Conservation (phyloP, 2,797 vertebrate species). For the Pipistrellus pygmaeus region DNA sequence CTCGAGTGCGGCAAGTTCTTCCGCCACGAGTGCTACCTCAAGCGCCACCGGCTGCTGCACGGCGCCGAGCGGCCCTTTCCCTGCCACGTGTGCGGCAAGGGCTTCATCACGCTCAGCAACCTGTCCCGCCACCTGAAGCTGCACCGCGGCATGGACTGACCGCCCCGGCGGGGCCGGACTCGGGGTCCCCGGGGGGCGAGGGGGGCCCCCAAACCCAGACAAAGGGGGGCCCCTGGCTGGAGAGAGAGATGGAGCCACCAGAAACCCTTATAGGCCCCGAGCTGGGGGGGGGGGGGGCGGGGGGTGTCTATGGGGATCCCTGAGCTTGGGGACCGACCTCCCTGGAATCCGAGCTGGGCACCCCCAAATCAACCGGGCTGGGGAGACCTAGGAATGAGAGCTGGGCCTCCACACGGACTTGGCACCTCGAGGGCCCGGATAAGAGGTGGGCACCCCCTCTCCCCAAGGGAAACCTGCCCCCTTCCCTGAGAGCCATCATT, state of each 20-base stretch:
- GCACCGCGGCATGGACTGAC: conserved; percentile 84
- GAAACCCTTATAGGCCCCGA: not conserved
- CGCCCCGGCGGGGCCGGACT: not conserved
- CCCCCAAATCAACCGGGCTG: not conserved
- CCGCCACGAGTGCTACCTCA: conserved; percentile 86
- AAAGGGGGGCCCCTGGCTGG: not conserved
- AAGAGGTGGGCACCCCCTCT: not conserved
- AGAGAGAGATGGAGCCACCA: not conserved
- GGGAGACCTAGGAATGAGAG: not conserved
- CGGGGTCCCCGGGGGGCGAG: no score
- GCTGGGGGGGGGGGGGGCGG: not conserved
- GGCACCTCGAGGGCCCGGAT: not conserved
- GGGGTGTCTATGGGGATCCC: not conserved
- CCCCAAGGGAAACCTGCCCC: not conserved
- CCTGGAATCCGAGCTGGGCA: no score
- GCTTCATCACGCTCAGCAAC: conserved; percentile 86
- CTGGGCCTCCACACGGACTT: not conserved
- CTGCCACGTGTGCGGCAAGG: conserved; percentile 84
- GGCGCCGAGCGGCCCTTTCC: conserved; percentile 84
- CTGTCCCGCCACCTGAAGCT: conserved; percentile 85
- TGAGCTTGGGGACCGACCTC: not conserved
- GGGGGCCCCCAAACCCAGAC: not conserved
- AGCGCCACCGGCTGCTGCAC: conserved; percentile 85
- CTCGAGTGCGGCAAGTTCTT: conserved; percentile 86
- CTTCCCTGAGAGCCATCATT: conserved; percentile 63